phyloP scores from a whole-genome alignment of 2,888 invertebrate genomes.

The Carterocephalus palaemon region DNA sequence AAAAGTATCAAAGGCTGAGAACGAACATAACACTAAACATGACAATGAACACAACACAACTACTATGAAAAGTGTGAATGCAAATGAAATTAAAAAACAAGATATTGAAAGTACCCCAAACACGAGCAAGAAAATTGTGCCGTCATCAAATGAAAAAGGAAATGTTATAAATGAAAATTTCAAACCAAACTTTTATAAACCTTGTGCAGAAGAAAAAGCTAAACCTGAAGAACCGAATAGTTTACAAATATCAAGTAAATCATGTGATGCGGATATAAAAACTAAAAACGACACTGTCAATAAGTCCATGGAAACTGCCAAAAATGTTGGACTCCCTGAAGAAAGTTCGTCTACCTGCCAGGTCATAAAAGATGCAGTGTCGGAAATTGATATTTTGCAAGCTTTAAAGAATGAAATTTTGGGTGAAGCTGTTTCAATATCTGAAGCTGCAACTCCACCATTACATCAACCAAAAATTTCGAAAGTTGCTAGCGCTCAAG shows the following conservation, averaged over 20 bases:
- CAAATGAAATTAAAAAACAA: not conserved
- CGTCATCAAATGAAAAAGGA: too few species aligned
- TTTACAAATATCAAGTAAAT: not conserved
- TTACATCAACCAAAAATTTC: constrained; percentile 67
- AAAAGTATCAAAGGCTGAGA: not conserved
- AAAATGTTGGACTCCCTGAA: not conserved
- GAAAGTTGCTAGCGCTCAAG: constrained; percentile 57
- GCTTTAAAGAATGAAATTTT: constrained; percentile 72
- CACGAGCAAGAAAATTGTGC: too few species aligned
- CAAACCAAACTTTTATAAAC: constrained; percentile 58
- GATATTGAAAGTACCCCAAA: too few species aligned
- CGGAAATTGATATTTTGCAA: constrained; percentile 71
- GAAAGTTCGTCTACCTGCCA: not conserved
- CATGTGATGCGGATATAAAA: not conserved
- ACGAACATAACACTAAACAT: not conserved
- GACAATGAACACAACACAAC: not conserved
- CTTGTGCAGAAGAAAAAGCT: constrained; percentile 34
- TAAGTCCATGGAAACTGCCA: constrained; percentile 1
- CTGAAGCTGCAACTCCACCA: constrained; percentile 51
- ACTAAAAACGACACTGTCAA: not conserved
- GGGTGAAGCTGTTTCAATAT: constrained; percentile 51
- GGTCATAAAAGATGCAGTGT: constrained; percentile 41
- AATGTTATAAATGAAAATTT: constrained; percentile 28
- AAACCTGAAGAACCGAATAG: not conserved
- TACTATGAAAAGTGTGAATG: not conserved